Base-by-base conservation (phyloP, 2,113 vertebrate species). In the Dissostichus mawsoni region DNA sequence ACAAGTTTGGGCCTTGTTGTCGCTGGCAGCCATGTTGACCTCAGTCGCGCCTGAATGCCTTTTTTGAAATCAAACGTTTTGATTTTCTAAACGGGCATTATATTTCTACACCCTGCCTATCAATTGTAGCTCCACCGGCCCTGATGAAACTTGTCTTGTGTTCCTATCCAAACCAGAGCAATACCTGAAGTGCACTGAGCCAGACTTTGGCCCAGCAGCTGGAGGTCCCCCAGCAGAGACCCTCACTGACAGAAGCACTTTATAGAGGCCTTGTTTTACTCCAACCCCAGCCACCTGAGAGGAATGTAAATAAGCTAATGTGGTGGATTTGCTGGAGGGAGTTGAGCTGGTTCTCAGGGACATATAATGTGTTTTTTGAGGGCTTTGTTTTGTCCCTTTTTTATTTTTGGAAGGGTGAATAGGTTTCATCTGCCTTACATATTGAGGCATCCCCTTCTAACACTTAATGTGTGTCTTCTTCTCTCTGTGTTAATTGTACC, bases 271-370 rank as follows among this genome's bases (percentile, higher is more conserved):
- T 80, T 75, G 69, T 64, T 73, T 81, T 63, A 73, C 68, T 78
- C 47, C 74, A 58, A 74, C 74, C 50, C 69, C 70, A 70, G 77
- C 81, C 73, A 59, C 74, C 69, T 63, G 70, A 64, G 65, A 63
- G 63, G 63, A 67, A 50, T 68, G 80, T 75, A 56, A 63, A 72
- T 74, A 75, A 64, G 48, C 66, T 87, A 62, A 57, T 1, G 48
- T 63, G 69, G 80, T 71, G 61, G 16, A 3, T 8, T 51, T 70
- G 61, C 41, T 59, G 73, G 69, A 67, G 79, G 64, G 74, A 78
- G 76, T 67, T n/a, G 69, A 81, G 71, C 83, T 76, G 82, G 48
- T 79, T 80, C 92, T 92, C 89, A 86, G 92, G 89, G 89, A 91
- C 85, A 76, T 83, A 6, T 20, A 65, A 58, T 70, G 62, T 80